Evolutionary conservation across 2,113 vertebrate genomes (phyloP).

Genomic region (Steatornis caripensis): DNA sequence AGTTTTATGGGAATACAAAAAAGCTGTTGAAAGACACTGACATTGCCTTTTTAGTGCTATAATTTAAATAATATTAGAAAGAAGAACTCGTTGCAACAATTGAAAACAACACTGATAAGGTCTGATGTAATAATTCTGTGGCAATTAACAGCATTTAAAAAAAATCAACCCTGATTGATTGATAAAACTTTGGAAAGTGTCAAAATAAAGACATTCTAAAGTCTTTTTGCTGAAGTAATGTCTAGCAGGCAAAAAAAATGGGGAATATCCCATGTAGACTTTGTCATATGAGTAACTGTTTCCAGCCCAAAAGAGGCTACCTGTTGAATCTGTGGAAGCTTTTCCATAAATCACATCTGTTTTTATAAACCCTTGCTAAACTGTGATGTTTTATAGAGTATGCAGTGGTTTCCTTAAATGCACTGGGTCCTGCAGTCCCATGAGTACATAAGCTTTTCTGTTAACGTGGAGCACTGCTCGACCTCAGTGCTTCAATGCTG

Average conservation of each 20-base stretch:
- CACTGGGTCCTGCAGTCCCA: background rate
- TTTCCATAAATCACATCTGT: background rate
- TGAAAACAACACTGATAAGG: background rate
- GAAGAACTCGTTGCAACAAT: background rate
- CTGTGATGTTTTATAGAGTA: background rate
- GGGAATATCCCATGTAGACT: background rate
- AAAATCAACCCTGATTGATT: background rate
- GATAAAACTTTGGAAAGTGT: background rate
- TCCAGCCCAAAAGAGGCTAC: background rate
- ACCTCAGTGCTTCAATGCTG: background rate
- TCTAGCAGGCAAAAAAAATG: background rate
- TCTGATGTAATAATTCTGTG: background rate
- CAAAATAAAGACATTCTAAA: background rate
- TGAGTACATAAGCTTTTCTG: background rate
- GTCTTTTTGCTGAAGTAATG: background rate
- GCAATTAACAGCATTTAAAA: background rate
- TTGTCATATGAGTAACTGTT: background rate
- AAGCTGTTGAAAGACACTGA: background rate
- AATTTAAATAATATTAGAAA: background rate
- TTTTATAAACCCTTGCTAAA: background rate
- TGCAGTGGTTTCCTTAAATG: background rate
- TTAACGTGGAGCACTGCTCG: background rate
- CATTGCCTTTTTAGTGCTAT: background rate
- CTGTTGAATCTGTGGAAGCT: background rate
- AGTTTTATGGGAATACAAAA: background rate